Percentiles rank a stretch among this genome's conserved stretches.
phyloP scores from a whole-genome alignment of 2,888 invertebrate species.

The Mesopsocus fuscifrons region DNA sequence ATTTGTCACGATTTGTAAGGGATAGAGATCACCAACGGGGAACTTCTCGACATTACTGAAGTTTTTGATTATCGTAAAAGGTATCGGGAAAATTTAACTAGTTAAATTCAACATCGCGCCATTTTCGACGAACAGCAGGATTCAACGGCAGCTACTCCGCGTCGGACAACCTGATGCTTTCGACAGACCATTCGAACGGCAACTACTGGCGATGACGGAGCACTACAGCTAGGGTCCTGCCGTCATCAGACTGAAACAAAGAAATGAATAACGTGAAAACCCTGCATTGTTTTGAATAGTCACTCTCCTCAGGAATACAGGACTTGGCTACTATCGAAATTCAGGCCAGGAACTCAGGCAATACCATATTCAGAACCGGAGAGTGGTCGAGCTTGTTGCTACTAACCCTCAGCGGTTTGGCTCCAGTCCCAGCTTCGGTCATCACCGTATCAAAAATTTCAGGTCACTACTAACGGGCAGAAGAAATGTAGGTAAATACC shows the following conservation, averaged over 20 bases:
- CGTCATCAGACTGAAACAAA: background rate
- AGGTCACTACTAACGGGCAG: too few species aligned
- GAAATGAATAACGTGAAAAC: background rate
- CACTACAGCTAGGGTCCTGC: background rate
- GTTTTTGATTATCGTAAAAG: too few species aligned
- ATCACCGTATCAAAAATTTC: background rate
- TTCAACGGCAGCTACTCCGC: background rate
- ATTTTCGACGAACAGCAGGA: too few species aligned
- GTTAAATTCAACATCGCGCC: too few species aligned
- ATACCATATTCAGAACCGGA: too few species aligned
- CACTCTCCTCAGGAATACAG: background rate
- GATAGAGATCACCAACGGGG: too few species aligned
- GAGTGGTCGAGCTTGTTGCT: too few species aligned
- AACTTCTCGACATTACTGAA: too few species aligned
- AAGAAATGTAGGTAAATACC: constrained; percentile 2
- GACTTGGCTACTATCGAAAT: too few species aligned
- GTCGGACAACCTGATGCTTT: background rate
- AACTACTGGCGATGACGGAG: background rate
- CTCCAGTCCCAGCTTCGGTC: background rate
- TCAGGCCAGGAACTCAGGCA: too few species aligned
- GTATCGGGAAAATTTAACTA: too few species aligned
- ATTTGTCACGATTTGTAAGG: too few species aligned
- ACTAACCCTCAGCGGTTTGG: background rate
- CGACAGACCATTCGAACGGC: background rate
- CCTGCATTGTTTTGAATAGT: background rate